Conservation (phyloP, 2,888 invertebrate genomes). For the Chymomyza fuscimana region DNA sequence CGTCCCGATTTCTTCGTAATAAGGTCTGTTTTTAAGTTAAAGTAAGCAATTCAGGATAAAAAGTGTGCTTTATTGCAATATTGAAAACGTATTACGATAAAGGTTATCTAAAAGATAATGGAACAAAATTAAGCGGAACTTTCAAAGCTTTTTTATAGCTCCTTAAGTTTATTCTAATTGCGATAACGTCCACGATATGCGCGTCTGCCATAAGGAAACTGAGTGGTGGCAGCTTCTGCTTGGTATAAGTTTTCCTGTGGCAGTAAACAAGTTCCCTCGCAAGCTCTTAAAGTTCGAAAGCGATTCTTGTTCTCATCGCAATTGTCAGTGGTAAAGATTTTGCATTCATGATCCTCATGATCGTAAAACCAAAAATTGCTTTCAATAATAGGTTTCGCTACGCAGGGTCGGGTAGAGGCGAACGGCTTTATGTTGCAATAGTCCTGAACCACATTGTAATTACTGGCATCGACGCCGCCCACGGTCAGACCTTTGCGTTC, state of each 20-base stretch:
- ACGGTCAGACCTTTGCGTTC: conserved; percentile 20
- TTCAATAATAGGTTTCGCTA: conserved; percentile 45
- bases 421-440: conserved; percentile 65
- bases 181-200: conserved; percentile 35
- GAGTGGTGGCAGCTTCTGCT: background rate
- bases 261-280: conserved; percentile 58
- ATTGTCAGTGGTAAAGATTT: conserved; percentile 72
- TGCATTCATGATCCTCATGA: conserved; percentile 65
- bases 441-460: conserved; percentile 60
- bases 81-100: too few species aligned
- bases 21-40: too few species aligned
- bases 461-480: conserved; percentile 28
- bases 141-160: too few species aligned
- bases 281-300: conserved; percentile 63
- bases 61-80: too few species aligned
- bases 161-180: background rate
- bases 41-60: too few species aligned
- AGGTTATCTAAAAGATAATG: too few species aligned
- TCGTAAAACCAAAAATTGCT: conserved; percentile 76
- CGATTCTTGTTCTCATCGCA: conserved; percentile 73
- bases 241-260: conserved; percentile 46
- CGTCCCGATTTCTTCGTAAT: too few species aligned
- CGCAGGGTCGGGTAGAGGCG: conserved; percentile 51
- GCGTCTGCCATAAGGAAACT: background rate
- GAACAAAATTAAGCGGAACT: too few species aligned